Evolutionary conservation across 2,113 vertebrate genomes (phyloP).

Genomic region (Perognathus longimembris): DNA sequence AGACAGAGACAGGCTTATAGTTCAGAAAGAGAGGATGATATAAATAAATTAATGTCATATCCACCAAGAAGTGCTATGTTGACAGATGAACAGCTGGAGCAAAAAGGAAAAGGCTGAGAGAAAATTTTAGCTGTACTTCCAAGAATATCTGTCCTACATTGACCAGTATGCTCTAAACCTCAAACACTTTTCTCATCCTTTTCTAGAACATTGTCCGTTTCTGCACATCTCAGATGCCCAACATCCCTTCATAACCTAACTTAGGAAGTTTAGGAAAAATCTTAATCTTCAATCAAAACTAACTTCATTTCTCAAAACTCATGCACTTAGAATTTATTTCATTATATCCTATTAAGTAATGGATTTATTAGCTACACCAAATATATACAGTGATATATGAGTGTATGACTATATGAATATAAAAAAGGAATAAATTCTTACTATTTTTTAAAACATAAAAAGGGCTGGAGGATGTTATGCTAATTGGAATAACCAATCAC

Average conservation of each 20-base stretch:
- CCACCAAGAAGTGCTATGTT: background rate
- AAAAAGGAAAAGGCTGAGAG: background rate
- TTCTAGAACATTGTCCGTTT: background rate
- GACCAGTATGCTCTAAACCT: slow-evolving; percentile 3
- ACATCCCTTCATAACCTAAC: background rate
- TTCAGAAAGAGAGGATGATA: background rate
- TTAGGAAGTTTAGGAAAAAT: background rate
- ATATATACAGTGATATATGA: no score
- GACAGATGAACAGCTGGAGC: background rate
- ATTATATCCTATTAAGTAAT: background rate
- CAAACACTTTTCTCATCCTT: background rate
- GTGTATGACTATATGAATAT: background rate
- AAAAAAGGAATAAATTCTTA: background rate
- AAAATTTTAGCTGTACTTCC: slow-evolving; percentile 7
- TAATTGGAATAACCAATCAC: background rate
- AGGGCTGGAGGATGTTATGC: background rate
- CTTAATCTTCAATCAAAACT: background rate
- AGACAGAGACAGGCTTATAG: background rate
- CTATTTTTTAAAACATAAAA: no score
- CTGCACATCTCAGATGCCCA: background rate
- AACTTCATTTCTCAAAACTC: slow-evolving; percentile 15
- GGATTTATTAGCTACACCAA: no score
- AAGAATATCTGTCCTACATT: background rate
- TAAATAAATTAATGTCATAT: background rate
- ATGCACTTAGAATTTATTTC: background rate